Evolutionary conservation across 2,888 invertebrate species (phyloP).

Genomic region (Heteropelma amictum): DNA sequence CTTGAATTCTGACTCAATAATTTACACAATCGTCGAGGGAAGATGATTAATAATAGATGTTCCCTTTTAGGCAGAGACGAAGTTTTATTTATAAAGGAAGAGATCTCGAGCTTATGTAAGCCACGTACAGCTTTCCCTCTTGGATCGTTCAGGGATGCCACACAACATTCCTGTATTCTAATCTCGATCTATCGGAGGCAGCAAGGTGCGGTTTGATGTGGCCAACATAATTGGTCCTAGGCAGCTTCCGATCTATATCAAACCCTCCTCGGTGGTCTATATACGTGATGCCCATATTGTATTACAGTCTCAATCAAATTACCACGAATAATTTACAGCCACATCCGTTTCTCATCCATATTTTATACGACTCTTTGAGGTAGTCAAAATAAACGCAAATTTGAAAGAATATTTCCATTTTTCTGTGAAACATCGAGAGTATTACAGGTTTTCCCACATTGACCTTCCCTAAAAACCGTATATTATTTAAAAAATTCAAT

Average conservation of each 20-base stretch:
- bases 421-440: no score
- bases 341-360: constrained; percentile 12
- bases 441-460: no score
- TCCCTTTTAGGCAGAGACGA: background rate
- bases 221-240: constrained; percentile 50
- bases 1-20: no score
- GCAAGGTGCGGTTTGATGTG: constrained; percentile 18
- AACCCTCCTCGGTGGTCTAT: constrained; percentile 19
- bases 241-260: constrained; percentile 28
- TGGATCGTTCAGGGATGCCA: constrained; percentile 12
- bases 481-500: no score
- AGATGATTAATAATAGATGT: no score
- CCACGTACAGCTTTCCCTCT: constrained; percentile 11
- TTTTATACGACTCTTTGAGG: no score
- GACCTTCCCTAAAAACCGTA: no score
- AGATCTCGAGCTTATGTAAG: background rate
- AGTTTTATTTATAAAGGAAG: background rate
- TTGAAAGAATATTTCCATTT: no score
- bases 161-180: constrained; percentile 41
- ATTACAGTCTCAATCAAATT: constrained; percentile 27
- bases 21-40: no score
- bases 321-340: constrained; percentile 8
- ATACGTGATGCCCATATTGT: constrained; percentile 48
- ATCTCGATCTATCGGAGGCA: constrained; percentile 42
- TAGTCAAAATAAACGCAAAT: no score